Conservation (phyloP, 2,888 invertebrate species). For the Dasysyrphus tricinctus region DNA sequence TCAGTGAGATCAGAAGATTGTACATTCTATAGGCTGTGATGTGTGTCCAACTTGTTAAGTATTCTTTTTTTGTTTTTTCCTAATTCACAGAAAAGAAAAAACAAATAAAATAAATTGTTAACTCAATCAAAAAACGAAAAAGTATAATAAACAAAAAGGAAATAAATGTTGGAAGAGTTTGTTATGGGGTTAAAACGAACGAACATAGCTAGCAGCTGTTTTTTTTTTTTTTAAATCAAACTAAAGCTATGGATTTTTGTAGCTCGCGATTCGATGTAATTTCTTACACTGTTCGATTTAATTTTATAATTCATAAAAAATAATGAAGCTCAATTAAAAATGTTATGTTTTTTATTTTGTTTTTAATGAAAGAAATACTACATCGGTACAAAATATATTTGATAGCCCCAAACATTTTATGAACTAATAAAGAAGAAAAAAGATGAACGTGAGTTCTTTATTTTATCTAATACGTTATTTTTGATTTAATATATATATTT, state of each 20-base stretch:
- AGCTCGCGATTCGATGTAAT: slow-evolving; percentile 4
- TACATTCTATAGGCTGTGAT: slow-evolving; percentile 76
- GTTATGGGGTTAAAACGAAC: slow-evolving; percentile 16
- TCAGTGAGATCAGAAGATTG: slow-evolving; percentile 69
- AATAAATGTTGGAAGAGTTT: slow-evolving; percentile 16
- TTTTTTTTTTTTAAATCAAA: background rate
- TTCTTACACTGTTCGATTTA: slow-evolving; percentile 32
- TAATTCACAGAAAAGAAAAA: slow-evolving; percentile 63
- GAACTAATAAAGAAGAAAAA: slow-evolving; percentile 9
- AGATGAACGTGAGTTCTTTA: slow-evolving; percentile 36
- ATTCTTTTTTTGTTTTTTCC: slow-evolving; percentile 61
- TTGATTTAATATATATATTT: slow-evolving; percentile 32
- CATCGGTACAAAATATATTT: slow-evolving; percentile 24
- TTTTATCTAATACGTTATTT: slow-evolving; percentile 19
- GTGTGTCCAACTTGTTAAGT: slow-evolving; percentile 74
- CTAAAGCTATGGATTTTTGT: background rate
- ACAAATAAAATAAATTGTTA: slow-evolving; percentile 44
- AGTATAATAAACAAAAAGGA: background rate
- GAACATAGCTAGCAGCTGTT: background rate
- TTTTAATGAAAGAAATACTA: slow-evolving; percentile 18
- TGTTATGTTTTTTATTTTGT: background rate
- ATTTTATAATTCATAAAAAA: slow-evolving; percentile 18
- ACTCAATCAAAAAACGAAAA: slow-evolving; percentile 50
- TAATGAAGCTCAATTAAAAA: slow-evolving; percentile 28
- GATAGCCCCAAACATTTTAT: slow-evolving; percentile 12